Percentiles rank a stretch among this genome's conserved stretches.
Evolutionary conservation across 2,888 invertebrate species (phyloP).

Genomic region (Andrena flavipes): DNA sequence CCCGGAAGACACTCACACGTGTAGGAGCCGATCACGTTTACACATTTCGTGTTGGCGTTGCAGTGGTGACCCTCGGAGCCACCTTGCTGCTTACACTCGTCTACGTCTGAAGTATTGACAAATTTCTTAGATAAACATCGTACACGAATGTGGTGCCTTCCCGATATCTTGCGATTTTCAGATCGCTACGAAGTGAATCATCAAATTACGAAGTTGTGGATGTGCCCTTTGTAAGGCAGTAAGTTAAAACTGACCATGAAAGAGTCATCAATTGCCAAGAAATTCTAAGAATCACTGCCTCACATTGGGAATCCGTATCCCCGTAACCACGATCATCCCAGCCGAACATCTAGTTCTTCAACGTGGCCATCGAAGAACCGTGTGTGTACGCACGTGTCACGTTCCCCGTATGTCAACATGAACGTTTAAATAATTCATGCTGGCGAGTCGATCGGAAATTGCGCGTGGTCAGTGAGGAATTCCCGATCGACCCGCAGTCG

Average conservation of each 20-base stretch:
- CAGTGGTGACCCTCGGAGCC: conserved; percentile 94
- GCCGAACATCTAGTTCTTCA: not conserved
- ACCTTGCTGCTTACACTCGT: conserved; percentile 93
- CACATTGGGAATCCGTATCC: not conserved
- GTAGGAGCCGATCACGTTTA: conserved; percentile 93
- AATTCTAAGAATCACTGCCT: not conserved
- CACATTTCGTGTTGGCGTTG: conserved; percentile 92
- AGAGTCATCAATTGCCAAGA: not conserved
- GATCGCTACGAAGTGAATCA: not conserved
- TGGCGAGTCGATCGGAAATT: conserved; percentile 28
- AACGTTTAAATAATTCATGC: conserved; percentile 43
- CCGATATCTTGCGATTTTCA: not conserved
- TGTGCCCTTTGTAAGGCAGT: not conserved
- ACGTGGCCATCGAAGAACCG: not conserved
- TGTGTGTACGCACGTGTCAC: not conserved
- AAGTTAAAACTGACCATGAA: not conserved
- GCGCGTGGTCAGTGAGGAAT: conserved; percentile 23
- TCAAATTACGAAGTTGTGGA: not conserved
- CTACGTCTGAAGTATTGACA: conserved; percentile 88
- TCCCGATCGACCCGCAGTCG: conserved; percentile 25
- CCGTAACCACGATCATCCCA: conserved; percentile 3
- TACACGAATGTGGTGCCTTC: not conserved
- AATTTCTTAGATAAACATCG: not conserved
- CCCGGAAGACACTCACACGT: conserved; percentile 94
- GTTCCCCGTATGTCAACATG: conserved; percentile 23